Evolutionary conservation across 2,797 vertebrate species (phyloP).

Genomic region (Amblyopsis hoosieri): DNA sequence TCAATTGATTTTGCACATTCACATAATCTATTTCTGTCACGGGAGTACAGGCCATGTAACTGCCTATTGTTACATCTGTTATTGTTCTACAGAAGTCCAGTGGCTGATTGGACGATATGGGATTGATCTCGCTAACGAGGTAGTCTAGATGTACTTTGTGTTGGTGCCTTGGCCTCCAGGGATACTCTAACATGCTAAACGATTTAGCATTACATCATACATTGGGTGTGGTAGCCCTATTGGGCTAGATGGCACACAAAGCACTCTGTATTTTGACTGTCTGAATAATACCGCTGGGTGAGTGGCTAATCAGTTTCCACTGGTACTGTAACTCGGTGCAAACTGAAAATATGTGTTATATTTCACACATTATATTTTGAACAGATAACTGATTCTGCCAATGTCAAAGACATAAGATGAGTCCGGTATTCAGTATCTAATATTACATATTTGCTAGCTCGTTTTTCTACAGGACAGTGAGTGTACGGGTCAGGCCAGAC

Average conservation of each 20-base stretch:
- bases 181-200: slow-evolving; percentile 55
- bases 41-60: slow-evolving; percentile 25
- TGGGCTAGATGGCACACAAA: slow-evolving; percentile 37
- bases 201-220: slow-evolving; percentile 69
- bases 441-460: too few species aligned
- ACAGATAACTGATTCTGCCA: neutral
- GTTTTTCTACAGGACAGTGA: neutral
- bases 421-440: neutral
- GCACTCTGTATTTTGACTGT: neutral
- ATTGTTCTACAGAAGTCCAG: slow-evolving; percentile 14
- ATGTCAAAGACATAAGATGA: neutral
- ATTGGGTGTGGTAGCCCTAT: slow-evolving; percentile 57
- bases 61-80: slow-evolving; percentile 24
- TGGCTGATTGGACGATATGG: slow-evolving; percentile 24
- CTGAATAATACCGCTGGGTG: too few species aligned
- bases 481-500: neutral
- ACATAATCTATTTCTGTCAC: slow-evolving; percentile 43
- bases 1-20: slow-evolving; percentile 55
- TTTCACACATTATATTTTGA: slow-evolving; percentile 1
- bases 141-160: slow-evolving; percentile 50
- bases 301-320: neutral
- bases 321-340: neutral
- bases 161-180: slow-evolving; percentile 50
- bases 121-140: slow-evolving; percentile 65
- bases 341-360: slow-evolving; percentile 9